These are phyloP conservation scores for Sterna hirundo DNA, from an alignment of 2,113 vertebrate species.

Conservation along the genomic window DNA sequence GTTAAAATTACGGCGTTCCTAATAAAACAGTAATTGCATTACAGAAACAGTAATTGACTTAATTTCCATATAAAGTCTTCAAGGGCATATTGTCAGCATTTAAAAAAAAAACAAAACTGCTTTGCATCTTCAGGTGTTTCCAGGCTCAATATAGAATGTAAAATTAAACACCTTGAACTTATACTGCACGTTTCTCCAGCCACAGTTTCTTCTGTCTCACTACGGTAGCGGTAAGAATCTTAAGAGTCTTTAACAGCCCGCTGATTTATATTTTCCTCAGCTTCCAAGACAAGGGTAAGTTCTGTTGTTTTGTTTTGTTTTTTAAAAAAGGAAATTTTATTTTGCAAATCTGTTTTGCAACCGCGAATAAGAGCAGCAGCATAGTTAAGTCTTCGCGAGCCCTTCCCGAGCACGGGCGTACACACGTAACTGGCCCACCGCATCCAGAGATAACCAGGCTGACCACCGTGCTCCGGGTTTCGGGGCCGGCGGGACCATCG, in stretches of 20 bases:
- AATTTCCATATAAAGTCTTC: conserved; percentile 51
- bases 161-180: conserved; percentile 54
- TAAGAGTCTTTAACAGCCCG: conserved; percentile 63
- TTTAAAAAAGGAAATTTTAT: conserved; percentile 3
- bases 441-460: not conserved
- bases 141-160: conserved; percentile 36
- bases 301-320: too few relatives aligned
- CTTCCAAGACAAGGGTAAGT: conserved; percentile 58
- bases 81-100: conserved; percentile 16
- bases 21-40: conserved; percentile 39
- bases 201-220: conserved; percentile 64
- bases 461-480: not conserved
- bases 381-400: not conserved
- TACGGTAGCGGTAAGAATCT: conserved; percentile 59
- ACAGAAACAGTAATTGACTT: conserved; percentile 27
- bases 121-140: conserved; percentile 28
- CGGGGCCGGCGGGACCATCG: not conserved
- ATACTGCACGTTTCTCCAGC: conserved; percentile 59
- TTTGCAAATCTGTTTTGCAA: conserved; percentile 16
- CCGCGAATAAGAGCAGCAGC: not conserved
- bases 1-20: not conserved
- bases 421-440: not conserved
- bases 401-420: not conserved
- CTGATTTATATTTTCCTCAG: conserved; percentile 61
- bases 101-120: conserved; percentile 25